These are phyloP conservation scores for Chrysogorgia sp. DNA, from an alignment of 92 coral and sea anemone genomes.

Conservation along the genomic window DNA sequence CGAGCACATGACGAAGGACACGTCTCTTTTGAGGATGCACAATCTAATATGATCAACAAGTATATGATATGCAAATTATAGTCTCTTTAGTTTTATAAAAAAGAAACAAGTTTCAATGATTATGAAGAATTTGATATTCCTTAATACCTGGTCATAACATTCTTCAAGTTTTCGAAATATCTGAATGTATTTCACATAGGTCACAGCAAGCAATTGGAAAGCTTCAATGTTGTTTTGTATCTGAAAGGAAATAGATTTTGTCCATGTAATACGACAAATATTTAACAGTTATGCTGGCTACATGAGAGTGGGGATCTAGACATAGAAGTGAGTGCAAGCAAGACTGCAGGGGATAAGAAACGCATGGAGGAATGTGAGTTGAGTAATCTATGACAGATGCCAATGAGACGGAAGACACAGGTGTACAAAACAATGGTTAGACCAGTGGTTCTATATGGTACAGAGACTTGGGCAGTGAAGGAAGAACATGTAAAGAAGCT, in stretches of 20 bases:
- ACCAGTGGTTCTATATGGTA: too few species aligned
- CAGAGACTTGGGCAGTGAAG: too few species aligned
- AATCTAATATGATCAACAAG: constrained; percentile 53
- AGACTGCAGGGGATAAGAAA: too few species aligned
- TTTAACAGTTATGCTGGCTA: too few species aligned
- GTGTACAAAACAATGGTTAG: too few species aligned
- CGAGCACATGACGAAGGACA: constrained; percentile 88
- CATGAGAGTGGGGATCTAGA: not conserved
- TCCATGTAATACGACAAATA: not conserved
- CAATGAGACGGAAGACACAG: too few species aligned
- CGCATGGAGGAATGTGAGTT: too few species aligned
- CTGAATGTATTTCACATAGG: constrained; percentile 92
- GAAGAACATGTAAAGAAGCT: too few species aligned
- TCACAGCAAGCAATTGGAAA: constrained; percentile 98
- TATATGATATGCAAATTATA: not conserved
- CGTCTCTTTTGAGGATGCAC: constrained; percentile 98
- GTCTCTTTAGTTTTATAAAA: too few species aligned
- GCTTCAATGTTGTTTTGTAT: constrained; percentile 93
- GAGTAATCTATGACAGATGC: too few species aligned
- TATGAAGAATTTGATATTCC: not conserved
- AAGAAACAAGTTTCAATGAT: too few species aligned
- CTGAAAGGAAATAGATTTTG: not conserved
- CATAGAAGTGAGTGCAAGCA: too few species aligned
- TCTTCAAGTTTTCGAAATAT: constrained; percentile 93
- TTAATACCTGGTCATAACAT: constrained; percentile 91